These are phyloP conservation scores for Caradrina kadenii DNA, from an alignment of 2,888 invertebrate genomes.

Conservation along the genomic window DNA sequence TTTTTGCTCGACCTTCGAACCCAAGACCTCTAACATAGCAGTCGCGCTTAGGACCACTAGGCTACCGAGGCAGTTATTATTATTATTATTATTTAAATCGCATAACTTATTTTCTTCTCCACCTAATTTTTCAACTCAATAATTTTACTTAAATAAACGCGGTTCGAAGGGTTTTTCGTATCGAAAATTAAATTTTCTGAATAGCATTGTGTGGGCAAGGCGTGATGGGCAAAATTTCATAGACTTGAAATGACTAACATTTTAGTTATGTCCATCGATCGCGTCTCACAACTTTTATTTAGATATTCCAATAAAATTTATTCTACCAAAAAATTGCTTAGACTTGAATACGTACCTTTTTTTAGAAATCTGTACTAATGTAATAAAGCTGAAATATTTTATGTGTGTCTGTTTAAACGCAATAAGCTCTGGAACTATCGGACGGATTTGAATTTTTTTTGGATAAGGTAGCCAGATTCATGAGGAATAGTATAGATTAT, in stretches of 20 bases:
- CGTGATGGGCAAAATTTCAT: neutral
- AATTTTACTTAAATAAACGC: too few species aligned
- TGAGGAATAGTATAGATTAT: too few species aligned
- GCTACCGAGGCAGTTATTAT: neutral
- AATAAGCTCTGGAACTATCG: too few species aligned
- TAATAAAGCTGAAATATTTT: too few species aligned
- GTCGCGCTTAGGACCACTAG: too few species aligned
- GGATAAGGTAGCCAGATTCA: too few species aligned
- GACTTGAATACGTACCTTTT: neutral
- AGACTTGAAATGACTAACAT: conserved; percentile 3
- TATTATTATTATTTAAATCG: neutral
- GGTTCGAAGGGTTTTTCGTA: neutral
- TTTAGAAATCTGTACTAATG: neutral
- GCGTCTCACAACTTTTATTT: neutral
- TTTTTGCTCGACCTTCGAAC: too few species aligned
- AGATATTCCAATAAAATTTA: conserved; percentile 3
- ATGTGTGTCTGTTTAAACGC: too few species aligned
- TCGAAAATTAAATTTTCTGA: neutral
- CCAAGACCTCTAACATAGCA: too few species aligned
- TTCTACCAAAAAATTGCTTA: conserved; percentile 3
- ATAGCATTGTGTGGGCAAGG: neutral
- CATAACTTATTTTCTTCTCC: neutral
- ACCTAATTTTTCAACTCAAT: neutral
- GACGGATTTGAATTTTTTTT: too few species aligned
- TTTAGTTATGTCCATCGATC: neutral